A percentile compares a stretch with the other conserved stretches of the same genome.
Evolutionary conservation across 2,888 invertebrate genomes (phyloP).

Genomic region (Autographa pulchrina): DNA sequence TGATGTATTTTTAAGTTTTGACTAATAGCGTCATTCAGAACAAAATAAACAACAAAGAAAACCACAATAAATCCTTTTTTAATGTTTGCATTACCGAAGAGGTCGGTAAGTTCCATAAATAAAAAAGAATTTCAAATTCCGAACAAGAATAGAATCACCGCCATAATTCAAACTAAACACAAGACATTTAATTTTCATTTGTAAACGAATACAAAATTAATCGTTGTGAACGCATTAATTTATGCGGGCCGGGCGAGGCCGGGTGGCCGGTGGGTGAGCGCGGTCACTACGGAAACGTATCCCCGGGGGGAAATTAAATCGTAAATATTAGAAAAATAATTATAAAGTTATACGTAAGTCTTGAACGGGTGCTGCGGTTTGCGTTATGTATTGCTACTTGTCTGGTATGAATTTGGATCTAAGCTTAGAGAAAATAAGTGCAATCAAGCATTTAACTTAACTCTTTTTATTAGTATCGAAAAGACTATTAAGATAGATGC

Average conservation of each 20-base stretch:
- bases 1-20: not conserved
- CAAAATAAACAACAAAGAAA: not conserved
- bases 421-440: not conserved
- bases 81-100: not conserved
- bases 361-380: slow-evolving; percentile 10
- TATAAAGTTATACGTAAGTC: slow-evolving; percentile 27
- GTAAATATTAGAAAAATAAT: slow-evolving; percentile 80
- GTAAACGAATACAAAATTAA: slow-evolving; percentile 63
- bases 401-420: not conserved
- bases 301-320: slow-evolving; percentile 75
- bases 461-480: no score
- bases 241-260: slow-evolving; percentile 55
- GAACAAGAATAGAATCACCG: slow-evolving; percentile 5
- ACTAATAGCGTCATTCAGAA: not conserved
- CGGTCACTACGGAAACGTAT: slow-evolving; percentile 58
- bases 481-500: no score
- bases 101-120: not conserved
- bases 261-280: slow-evolving; percentile 30
- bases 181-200: slow-evolving; percentile 59
- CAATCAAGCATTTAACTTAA: no score
- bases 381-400: not conserved
- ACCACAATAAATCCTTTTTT: not conserved
- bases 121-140: slow-evolving; percentile 3
- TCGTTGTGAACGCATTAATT: slow-evolving; percentile 62
- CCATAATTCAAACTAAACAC: slow-evolving; percentile 54